Evolutionary conservation across 2,888 invertebrate species (phyloP).

Genomic region (Archips xylosteana): DNA sequence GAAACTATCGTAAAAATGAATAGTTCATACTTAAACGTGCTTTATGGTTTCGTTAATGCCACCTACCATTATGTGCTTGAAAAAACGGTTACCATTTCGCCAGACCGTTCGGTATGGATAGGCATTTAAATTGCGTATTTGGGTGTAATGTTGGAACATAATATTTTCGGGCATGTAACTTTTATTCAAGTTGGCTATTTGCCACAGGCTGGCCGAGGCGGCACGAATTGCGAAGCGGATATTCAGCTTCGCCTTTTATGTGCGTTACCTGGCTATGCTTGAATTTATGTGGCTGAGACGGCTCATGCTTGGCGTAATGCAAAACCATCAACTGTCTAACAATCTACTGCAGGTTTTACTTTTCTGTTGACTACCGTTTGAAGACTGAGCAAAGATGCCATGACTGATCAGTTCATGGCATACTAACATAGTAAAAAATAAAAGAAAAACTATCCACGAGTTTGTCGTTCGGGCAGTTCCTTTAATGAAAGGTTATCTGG

Average conservation of each 20-base stretch:
- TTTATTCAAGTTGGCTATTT: constrained; percentile 23
- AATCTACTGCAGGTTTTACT: neutral
- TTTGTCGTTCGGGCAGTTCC: neutral
- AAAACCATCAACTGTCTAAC: neutral
- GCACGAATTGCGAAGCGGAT: constrained; percentile 22
- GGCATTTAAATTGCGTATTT: constrained; percentile 27
- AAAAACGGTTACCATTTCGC: constrained; percentile 35
- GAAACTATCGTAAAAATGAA: constrained; percentile 40
- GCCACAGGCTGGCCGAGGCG: constrained; percentile 15
- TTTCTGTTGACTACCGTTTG: neutral
- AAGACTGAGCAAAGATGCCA: neutral
- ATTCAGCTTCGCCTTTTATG: constrained; percentile 12
- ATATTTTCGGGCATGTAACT: constrained; percentile 16
- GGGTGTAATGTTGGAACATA: constrained; percentile 11
- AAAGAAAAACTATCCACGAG: neutral
- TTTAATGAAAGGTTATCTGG: constrained; percentile 27
- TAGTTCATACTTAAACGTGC: constrained; percentile 30
- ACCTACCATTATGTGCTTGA: constrained; percentile 15
- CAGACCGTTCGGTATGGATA: constrained; percentile 31
- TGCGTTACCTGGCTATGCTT: constrained; percentile 11
- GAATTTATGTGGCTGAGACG: neutral
- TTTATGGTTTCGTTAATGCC: constrained; percentile 28
- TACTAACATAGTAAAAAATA: too few species aligned
- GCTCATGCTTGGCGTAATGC: neutral
- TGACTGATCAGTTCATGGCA: too few species aligned